phyloP scores from a whole-genome alignment of 2,113 vertebrate genomes.

The Pyrgilauda ruficollis region DNA sequence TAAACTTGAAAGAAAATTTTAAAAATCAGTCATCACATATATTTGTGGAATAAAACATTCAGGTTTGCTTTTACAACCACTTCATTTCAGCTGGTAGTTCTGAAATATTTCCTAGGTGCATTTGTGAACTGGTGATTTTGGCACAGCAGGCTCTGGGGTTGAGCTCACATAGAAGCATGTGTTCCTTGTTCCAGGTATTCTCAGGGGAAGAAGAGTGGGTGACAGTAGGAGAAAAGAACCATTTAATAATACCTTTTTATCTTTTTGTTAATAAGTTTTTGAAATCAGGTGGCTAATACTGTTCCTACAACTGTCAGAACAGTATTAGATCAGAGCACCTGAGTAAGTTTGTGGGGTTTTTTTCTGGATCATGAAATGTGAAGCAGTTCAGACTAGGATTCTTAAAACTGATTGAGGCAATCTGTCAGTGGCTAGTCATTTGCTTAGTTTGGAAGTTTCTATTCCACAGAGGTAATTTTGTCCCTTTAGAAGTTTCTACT shows the following conservation, averaged over 20 bases:
- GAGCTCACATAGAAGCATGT: background rate
- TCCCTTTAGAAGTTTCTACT: background rate
- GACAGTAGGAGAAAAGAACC: background rate
- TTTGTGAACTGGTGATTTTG: background rate
- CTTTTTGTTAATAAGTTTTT: background rate
- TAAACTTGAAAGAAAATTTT: background rate
- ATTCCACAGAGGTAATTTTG: background rate
- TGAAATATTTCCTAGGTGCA: background rate
- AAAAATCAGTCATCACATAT: background rate
- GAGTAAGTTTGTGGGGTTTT: rapidly evolving
- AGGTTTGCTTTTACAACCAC: background rate
- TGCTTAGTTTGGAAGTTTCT: background rate
- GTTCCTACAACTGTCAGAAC: background rate
- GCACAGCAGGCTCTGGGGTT: background rate
- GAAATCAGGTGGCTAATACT: background rate
- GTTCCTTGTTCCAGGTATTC: background rate
- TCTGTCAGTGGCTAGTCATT: background rate
- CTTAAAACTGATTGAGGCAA: background rate
- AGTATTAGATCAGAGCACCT: background rate
- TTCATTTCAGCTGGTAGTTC: background rate
- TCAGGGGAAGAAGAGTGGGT: background rate
- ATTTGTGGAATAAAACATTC: background rate
- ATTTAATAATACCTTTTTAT: background rate
- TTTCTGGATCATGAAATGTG: background rate
- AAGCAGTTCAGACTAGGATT: background rate